A percentile compares a stretch with the other conserved stretches of the same genome.
Evolutionary conservation across 1,140 invertebrate genomes (phyloP).

Genomic region (Coelopa frigida): DNA sequence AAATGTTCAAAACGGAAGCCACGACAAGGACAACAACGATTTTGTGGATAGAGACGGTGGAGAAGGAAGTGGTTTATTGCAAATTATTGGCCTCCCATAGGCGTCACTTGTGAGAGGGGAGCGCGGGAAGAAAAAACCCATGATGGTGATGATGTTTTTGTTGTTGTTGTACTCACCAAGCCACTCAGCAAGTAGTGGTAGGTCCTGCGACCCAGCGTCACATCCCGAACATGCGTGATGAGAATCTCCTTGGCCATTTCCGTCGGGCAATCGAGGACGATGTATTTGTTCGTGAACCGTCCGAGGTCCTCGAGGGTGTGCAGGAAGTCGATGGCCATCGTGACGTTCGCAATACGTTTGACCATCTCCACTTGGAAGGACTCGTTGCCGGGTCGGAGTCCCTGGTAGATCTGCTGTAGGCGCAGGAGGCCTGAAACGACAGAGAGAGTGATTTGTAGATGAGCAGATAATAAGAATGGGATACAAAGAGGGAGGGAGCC

Average conservation of each 20-base stretch:
- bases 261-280: constrained; percentile 83
- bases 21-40: too few species aligned
- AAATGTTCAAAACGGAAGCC: too few species aligned
- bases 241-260: constrained; percentile 82
- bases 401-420: constrained; percentile 83
- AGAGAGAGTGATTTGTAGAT: too few species aligned
- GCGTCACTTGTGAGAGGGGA: too few species aligned
- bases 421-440: constrained; percentile 74
- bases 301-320: constrained; percentile 65
- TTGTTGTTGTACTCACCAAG: constrained; percentile 71
- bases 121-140: too few species aligned
- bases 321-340: constrained; percentile 72
- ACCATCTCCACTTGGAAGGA: constrained; percentile 77
- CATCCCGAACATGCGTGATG: constrained; percentile 75
- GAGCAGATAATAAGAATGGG: too few species aligned
- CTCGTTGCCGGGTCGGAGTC: constrained; percentile 66
- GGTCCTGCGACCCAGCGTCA: constrained; percentile 74
- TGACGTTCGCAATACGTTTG: constrained; percentile 68
- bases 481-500: too few species aligned
- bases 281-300: constrained; percentile 77
- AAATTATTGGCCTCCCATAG: too few species aligned
- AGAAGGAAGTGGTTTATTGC: too few species aligned
- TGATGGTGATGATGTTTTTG: too few species aligned
- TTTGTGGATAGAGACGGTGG: too few species aligned
- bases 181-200: constrained; percentile 91